Evolutionary conservation across 1,140 invertebrate genomes (phyloP).

Genomic region (Trachymyrmex septentrionalis): DNA sequence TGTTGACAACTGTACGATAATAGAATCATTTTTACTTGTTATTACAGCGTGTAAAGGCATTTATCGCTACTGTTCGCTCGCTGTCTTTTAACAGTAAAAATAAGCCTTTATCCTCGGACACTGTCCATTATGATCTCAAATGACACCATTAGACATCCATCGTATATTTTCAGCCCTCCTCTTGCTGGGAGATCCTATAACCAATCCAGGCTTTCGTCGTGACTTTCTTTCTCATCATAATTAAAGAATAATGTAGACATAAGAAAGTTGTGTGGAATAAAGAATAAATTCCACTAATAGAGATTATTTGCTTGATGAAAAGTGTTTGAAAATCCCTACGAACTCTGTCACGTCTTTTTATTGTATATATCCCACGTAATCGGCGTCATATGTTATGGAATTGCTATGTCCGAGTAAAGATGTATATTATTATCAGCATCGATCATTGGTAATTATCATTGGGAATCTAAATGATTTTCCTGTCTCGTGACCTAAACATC

Average conservation of each 20-base stretch:
- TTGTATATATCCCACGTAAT: neutral
- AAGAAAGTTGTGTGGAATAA: neutral
- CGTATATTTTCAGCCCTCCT: slow-evolving; percentile 39
- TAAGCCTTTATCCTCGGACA: slow-evolving; percentile 74
- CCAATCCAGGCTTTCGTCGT: slow-evolving; percentile 27
- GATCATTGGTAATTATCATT: slow-evolving; percentile 54
- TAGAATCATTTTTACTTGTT: slow-evolving; percentile 32
- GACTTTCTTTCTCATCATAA: neutral
- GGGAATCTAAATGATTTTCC: slow-evolving; percentile 65
- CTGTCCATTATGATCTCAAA: slow-evolving; percentile 78
- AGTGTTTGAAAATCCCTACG: neutral
- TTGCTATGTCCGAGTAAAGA: slow-evolving; percentile 13
- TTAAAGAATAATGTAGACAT: neutral
- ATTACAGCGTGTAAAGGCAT: slow-evolving; percentile 15
- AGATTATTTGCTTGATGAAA: neutral
- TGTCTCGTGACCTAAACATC: slow-evolving; percentile 52
- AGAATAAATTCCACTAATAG: neutral
- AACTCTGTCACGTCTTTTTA: neutral
- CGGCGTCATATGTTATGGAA: neutral
- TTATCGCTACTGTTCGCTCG: slow-evolving; percentile 19
- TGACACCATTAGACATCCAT: slow-evolving; percentile 76
- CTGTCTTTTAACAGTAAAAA: slow-evolving; percentile 60
- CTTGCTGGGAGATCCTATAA: neutral
- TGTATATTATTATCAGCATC: slow-evolving; percentile 67
- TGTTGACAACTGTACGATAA: slow-evolving; percentile 16